Conservation (phyloP, 2,888 invertebrate species). For the Cheilosia vulpina region DNA sequence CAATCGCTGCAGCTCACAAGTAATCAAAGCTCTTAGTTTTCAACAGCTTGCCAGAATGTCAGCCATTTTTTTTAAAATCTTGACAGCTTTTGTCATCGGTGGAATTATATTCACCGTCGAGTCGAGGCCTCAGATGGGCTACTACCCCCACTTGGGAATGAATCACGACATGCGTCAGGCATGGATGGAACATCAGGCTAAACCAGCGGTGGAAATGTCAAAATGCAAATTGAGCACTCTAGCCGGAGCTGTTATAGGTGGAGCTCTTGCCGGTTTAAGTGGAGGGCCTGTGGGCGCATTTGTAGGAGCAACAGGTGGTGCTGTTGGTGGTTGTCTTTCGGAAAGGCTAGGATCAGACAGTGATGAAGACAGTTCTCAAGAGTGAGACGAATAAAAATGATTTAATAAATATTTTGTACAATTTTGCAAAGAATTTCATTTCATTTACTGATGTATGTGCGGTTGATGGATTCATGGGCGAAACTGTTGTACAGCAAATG, state of each 20-base stretch:
- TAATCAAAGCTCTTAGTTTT: not conserved
- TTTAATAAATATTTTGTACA: too few relatives aligned
- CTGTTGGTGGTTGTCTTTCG: not conserved
- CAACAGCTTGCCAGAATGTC: not conserved
- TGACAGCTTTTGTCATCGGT: not conserved
- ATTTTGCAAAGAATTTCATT: too few relatives aligned
- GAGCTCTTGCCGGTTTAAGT: not conserved
- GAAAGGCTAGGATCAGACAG: not conserved
- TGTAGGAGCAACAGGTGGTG: not conserved
- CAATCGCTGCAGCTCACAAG: not conserved
- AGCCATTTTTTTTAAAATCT: not conserved
- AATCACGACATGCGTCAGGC: not conserved
- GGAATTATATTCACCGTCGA: not conserved
- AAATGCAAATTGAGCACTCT: not conserved
- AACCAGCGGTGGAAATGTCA: not conserved
- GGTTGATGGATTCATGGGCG: too few relatives aligned
- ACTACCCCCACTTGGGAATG: not conserved
- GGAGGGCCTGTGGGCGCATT: not conserved
- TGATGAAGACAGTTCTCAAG: not conserved
- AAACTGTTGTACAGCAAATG: too few relatives aligned
- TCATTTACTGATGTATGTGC: too few relatives aligned
- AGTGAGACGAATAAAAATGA: not conserved
- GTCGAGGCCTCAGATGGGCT: not conserved
- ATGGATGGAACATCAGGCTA: conserved; percentile 3
- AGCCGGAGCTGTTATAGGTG: not conserved